Conservation (phyloP, 2,113 vertebrate species). For the Dromas ardeola region DNA sequence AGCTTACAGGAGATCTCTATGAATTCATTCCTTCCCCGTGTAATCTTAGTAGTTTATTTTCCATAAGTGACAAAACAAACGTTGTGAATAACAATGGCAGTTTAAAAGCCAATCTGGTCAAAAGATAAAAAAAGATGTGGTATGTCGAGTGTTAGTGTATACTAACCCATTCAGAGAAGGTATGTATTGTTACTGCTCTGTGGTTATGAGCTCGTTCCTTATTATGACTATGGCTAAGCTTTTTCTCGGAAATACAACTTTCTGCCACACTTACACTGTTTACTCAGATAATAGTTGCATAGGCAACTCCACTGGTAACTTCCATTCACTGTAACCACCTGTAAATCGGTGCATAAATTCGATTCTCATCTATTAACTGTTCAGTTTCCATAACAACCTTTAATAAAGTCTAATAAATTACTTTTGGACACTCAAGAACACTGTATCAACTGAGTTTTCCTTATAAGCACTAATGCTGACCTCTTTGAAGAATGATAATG, state of each 20-base stretch:
- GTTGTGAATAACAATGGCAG: not conserved
- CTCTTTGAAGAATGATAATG: not conserved
- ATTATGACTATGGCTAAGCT: not conserved
- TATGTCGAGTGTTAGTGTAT: not conserved
- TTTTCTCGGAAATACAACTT: not conserved
- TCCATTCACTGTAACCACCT: not conserved
- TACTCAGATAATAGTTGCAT: not conserved
- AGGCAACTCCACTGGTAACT: not conserved
- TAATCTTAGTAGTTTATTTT: not conserved
- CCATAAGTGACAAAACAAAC: not conserved
- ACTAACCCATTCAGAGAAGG: not conserved
- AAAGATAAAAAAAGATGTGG: not conserved
- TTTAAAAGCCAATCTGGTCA: not conserved
- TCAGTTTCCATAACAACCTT: not conserved
- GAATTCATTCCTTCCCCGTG: not conserved
- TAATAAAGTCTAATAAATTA: not conserved
- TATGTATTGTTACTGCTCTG: not conserved
- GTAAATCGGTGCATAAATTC: not conserved
- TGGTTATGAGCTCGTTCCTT: not conserved
- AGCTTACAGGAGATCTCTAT: not conserved
- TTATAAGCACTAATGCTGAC: not conserved
- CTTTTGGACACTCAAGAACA: not conserved
- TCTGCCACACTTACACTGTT: not conserved
- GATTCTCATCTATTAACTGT: not conserved
- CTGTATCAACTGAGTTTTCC: not conserved